Base-by-base conservation (phyloP, 2,113 vertebrate species). In the Rhinogobius similis region DNA sequence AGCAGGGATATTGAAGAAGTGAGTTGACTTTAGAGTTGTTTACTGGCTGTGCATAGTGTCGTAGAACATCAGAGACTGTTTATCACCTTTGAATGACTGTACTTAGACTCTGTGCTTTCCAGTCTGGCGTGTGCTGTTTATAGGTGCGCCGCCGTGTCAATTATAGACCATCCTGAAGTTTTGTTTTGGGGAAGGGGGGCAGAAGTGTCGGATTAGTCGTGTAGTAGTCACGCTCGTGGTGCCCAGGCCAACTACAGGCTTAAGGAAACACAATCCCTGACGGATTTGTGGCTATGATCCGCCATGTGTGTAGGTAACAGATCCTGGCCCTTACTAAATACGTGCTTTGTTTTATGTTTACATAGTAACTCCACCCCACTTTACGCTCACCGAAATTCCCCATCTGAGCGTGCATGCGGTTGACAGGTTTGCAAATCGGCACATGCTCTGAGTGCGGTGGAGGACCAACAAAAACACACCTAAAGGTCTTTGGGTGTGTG, bases 281-380 rank as follows among this genome's bases (percentile, higher is more conserved):
- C 23, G 59, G 86, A 88, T 90, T 83, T 85, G 84, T 71, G 76
- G 62, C 71, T 68, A 55, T 80, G 76, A 79, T 81, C 81, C 76
- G 80, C 86, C 88, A 91, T 90, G 86, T 84, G 82, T 73, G 86
- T 80, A 84, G 83, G 76, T 87, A 84, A 85, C 67, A 67, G 70
- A 88, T 78, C 82, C 58, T 56, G 68, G 5, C 18, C 36, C 75
- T 72, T 39, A 11, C 48, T 73, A 84, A 84, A 80, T 75, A 87
- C 79, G 72, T 24, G 73, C 78, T 81, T 75, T 81, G 82, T 79
- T 75, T 43, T 63, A n/a, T 82, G 73, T 89, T 88, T 82, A 79
- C 79, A 82, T 24, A 59, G 50, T n/a, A 11, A 58, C 71, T 78
- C 66, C 74, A 73, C 68, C 74, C 36, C 20, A 2, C 75, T 46